Evolutionary conservation across 2,888 invertebrate genomes (phyloP).

Genomic region (Erebia aethiops): DNA sequence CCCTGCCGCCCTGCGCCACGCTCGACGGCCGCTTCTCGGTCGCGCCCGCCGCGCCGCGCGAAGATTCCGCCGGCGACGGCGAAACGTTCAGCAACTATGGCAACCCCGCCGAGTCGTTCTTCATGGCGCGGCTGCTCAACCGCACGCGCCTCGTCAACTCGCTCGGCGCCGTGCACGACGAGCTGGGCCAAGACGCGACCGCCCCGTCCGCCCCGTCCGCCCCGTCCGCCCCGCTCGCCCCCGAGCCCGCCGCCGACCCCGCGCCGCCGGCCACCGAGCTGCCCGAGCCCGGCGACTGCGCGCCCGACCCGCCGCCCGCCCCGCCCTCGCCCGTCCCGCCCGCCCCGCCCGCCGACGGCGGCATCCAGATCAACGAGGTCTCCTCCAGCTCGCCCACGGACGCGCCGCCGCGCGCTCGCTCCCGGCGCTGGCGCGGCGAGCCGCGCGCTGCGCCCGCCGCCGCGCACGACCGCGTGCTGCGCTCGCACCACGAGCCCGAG

Average conservation of each 20-base stretch:
- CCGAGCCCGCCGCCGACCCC: constrained; percentile 38
- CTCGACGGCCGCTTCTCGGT: constrained; percentile 61
- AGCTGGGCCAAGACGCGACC: constrained; percentile 60
- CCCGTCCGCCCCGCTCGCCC: constrained; percentile 7
- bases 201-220: constrained; percentile 26
- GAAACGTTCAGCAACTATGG: constrained; percentile 71
- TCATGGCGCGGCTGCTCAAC: constrained; percentile 73
- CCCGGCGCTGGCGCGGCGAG: constrained; percentile 58
- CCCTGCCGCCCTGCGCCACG: constrained; percentile 60
- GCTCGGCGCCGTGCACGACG: constrained; percentile 68
- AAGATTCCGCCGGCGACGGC: constrained; percentile 46
- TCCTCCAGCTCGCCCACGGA: constrained; percentile 85
- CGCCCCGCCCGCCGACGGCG: constrained; percentile 58
- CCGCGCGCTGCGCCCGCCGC: constrained; percentile 45
- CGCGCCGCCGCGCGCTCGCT: constrained; percentile 59
- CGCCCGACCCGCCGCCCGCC: constrained; percentile 42
- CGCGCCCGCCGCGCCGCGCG: constrained; percentile 49
- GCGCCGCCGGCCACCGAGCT: constrained; percentile 34
- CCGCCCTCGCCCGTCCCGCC: constrained; percentile 40
- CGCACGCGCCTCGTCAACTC: constrained; percentile 70
- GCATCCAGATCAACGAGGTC: constrained; percentile 87
- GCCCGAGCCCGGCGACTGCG: constrained; percentile 35
- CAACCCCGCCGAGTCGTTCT: constrained; percentile 76
- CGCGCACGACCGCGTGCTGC: constrained; percentile 66
- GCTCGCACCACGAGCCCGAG: constrained; percentile 70